Evolutionary conservation across 2,888 invertebrate species (phyloP), one percentile per base, ranked within the genome.

Genomic region (Brenthis ino): DNA sequence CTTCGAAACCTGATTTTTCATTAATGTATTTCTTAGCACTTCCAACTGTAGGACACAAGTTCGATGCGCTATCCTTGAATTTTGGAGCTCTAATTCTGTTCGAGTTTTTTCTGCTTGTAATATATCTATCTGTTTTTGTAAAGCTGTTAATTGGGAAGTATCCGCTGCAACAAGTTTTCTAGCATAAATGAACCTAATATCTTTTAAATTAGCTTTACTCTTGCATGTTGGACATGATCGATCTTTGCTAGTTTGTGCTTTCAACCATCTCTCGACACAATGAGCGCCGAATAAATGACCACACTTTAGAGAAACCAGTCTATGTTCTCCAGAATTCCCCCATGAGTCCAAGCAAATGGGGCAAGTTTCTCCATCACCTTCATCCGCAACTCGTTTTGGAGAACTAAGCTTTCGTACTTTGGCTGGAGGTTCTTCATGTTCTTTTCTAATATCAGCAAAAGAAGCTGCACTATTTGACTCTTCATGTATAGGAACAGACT

Each of bases 211-310:
- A 0, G 97, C 96, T 81, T 94, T 95, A 51, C 94, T 93, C 83
- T 99, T 99, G 83, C 99, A 99, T 20, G 97, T 97, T 0, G 99
- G 99, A 83, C 99, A 99, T 0, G 94, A 93, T 65, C 95, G 94
- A n/a, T 94, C 93, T 33, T 91, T 93, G 0, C 89, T 85, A 0
- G 84, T 74, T 70, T 90, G 94, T 71, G 85, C 93, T 64, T 88
- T 91, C 6, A 98, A 85, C 98, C 98, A 98, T 50, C 95, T 93
- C 64, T 94, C 88, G 11, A 98, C 95, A 82, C 99, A 99, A 20
- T 94, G 93, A 0, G 95, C 88, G 0, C 99, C 99, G 86, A 98
- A 99, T 8, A 99, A 87, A 88, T 99, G 99, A 0, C 99, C 99
- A 85, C 99, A 99, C 80, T 95, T 96, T 11, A 99, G 88, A 0